phyloP scores from a whole-genome alignment of 2,797 vertebrate genomes.

The Rhinoraja longicauda region DNA sequence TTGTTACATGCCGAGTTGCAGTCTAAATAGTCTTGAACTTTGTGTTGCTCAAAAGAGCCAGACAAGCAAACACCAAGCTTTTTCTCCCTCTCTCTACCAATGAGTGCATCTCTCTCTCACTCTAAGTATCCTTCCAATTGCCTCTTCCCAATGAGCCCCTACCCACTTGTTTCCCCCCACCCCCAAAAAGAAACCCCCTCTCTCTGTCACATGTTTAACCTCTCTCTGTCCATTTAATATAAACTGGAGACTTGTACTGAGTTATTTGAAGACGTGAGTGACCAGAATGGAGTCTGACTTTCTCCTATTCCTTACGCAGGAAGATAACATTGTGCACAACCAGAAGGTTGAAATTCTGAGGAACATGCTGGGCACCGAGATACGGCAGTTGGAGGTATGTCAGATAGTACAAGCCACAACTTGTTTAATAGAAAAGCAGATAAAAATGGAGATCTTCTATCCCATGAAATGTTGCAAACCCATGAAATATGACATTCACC shows the following conservation, averaged over 20 bases:
- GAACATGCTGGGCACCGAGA: conserved; percentile 79
- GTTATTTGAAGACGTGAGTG: background rate
- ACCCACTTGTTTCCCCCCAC: too few relatives aligned
- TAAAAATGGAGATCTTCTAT: background rate
- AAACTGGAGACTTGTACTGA: background rate
- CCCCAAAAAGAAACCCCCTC: too few relatives aligned
- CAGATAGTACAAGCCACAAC: background rate
- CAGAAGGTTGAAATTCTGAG: conserved; percentile 79
- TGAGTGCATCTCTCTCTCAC: background rate
- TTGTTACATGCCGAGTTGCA: background rate
- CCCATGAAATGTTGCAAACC: background rate
- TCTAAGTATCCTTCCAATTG: background rate
- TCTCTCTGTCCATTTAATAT: background rate
- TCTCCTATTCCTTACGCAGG: conserved; percentile 61
- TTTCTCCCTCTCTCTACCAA: background rate
- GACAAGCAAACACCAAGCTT: background rate
- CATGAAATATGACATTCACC: background rate
- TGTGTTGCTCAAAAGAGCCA: background rate
- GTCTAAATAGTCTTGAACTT: background rate
- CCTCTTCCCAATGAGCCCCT: too few relatives aligned
- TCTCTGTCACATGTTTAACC: too few relatives aligned
- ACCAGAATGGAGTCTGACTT: too few relatives aligned
- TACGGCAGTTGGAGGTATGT: conserved; percentile 79
- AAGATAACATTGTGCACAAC: conserved; percentile 75
- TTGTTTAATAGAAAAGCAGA: background rate